These are phyloP conservation scores for Globodera ellingtonae DNA, from an alignment of 1,140 invertebrate species.

Conservation along the genomic window DNA sequence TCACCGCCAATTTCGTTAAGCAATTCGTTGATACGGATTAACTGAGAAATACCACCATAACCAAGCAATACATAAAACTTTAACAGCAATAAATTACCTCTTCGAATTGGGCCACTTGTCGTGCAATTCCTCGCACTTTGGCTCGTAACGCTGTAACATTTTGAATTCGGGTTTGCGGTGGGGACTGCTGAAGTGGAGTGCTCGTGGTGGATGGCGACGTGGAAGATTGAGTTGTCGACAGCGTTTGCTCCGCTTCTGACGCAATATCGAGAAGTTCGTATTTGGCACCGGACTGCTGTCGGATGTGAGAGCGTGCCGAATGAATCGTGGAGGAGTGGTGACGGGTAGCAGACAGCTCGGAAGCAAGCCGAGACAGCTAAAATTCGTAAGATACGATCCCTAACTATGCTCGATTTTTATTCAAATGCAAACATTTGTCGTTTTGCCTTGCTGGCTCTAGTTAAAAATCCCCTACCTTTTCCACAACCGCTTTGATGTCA, in stretches of 20 bases:
- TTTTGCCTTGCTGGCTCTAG: too few relatives aligned
- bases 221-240: not conserved
- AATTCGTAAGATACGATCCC: not conserved
- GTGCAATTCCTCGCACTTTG: slow-evolving; percentile 56
- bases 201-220: not conserved
- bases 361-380: slow-evolving; percentile 34
- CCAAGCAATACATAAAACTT: not conserved
- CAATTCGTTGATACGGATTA: slow-evolving; percentile 7
- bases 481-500: slow-evolving; percentile 41
- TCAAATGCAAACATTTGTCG: not conserved
- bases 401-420: not conserved
- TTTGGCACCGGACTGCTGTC: slow-evolving; percentile 11
- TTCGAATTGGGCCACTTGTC: slow-evolving; percentile 53
- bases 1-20: slow-evolving; percentile 50
- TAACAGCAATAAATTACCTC: slow-evolving; percentile 31
- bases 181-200: not conserved
- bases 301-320: slow-evolving; percentile 1
- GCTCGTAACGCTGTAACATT: slow-evolving; percentile 46
- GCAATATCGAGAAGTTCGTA: slow-evolving; percentile 16
- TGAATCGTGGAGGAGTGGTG: slow-evolving; percentile 34
- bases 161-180: not conserved
- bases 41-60: not conserved
- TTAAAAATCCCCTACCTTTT: slow-evolving; percentile 23
- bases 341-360: slow-evolving; percentile 35
- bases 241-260: not conserved